Evolutionary conservation across 2,888 invertebrate species (phyloP).

Genomic region (Meiosimyza platycephala): DNA sequence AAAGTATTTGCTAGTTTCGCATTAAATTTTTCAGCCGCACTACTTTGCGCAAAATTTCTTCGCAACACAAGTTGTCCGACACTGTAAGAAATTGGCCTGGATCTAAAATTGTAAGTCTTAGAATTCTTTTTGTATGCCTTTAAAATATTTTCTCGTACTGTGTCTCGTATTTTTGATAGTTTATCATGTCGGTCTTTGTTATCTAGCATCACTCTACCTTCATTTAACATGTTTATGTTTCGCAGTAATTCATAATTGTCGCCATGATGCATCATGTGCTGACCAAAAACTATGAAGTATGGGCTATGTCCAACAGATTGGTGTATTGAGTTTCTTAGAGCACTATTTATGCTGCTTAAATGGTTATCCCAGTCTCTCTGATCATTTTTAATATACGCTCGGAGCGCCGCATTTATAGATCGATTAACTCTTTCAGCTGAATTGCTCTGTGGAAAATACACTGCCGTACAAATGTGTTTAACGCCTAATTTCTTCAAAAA

Average conservation of each 20-base stretch:
- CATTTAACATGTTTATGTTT: slow-evolving; percentile 1
- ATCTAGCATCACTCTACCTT: neutral
- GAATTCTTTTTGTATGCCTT: slow-evolving; percentile 16
- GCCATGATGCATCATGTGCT: slow-evolving; percentile 10
- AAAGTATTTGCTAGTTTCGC: slow-evolving; percentile 37
- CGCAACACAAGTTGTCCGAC: slow-evolving; percentile 30
- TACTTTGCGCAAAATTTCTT: slow-evolving; percentile 37
- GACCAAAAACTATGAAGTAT: slow-evolving; percentile 8
- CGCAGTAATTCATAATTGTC: too few relatives aligned
- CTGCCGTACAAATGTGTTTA: neutral
- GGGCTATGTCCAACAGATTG: neutral
- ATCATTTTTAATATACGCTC: neutral
- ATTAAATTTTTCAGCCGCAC: slow-evolving; percentile 26
- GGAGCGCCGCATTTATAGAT: neutral
- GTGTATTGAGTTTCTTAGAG: neutral
- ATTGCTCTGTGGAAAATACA: slow-evolving; percentile 13
- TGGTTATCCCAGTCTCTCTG: slow-evolving; percentile 17
- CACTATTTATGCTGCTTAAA: neutral
- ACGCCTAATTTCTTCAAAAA: neutral
- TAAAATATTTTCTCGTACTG: too few relatives aligned
- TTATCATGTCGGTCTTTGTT: neutral
- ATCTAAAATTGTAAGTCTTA: slow-evolving; percentile 24
- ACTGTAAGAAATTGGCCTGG: slow-evolving; percentile 9
- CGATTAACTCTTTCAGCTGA: slow-evolving; percentile 1
- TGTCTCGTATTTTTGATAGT: neutral